Evolutionary conservation across 2,888 invertebrate species (phyloP), one percentile per base, ranked within the genome.

Genomic region (Plutella xylostella): DNA sequence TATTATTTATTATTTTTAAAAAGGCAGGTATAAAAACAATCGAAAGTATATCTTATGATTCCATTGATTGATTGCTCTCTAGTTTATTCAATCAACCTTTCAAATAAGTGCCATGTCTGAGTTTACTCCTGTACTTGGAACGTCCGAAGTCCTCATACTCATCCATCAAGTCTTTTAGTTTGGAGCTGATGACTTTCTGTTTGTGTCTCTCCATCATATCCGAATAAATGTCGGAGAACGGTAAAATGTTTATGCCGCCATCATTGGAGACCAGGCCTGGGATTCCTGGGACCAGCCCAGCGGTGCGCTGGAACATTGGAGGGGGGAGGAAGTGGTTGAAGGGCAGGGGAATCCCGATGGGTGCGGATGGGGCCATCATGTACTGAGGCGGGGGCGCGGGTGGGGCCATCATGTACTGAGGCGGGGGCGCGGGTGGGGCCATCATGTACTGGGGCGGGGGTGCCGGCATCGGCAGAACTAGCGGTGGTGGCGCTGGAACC

Each of bases 181-280:
- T 63, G 48, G 54, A 68, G 31, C 66, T 63, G 17, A 77, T 56
- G 54, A 65, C 60, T 50, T 65, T 72, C 17, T 70, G 66, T 42
- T 72, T 77, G 43, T 72, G 69, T 17, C 25, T 14, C 25, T 22
- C 22, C 2, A 39, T n/a, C 39, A 78, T 46, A 46, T 80, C 73
- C 0, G 78, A 56, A 47, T 78, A 80, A 0, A 52, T 72, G 40
- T 80, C 80, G 0, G 80, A 72, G 51, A 80, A 80, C 1, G 82
- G 80, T 42, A 82, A 50, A 12, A 83, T 65, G 38, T 80, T 82
- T 7, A 83, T 69, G 0, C 76, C 80, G 2, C 77, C 76, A 45
- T 72, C 72, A 0, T 50, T 50, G 2, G 69, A 59, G 0, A 77
- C 72, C 2, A 79, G 30, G 0, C 76, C 77, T 5, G 68, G 65